phyloP scores from a whole-genome alignment of 2,113 vertebrate genomes.

The Parotia lawesii region DNA sequence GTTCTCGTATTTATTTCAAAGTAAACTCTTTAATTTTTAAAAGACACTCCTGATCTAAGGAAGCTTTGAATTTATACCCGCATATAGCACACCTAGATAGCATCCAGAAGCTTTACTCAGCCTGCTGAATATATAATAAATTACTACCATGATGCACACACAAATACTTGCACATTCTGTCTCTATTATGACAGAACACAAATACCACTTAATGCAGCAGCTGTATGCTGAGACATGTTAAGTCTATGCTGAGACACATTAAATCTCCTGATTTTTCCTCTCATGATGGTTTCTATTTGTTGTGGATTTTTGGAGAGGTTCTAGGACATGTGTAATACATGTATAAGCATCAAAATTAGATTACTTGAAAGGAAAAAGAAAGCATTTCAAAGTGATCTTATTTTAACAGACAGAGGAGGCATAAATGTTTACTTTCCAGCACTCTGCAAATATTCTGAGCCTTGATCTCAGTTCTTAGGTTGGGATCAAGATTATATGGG shows the following conservation, averaged over 20 bases:
- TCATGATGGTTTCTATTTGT: background rate
- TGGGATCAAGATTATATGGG: background rate
- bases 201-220: conserved; percentile 10
- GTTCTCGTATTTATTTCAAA: background rate
- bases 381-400: background rate
- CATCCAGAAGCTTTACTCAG: background rate
- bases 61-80: background rate
- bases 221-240: background rate
- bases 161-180: background rate
- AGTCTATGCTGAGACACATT: background rate
- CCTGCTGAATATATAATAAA: conserved; percentile 5
- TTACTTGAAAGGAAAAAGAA: conserved; percentile 4
- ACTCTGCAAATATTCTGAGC: background rate
- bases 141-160: conserved; percentile 6
- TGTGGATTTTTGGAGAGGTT: background rate
- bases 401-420: background rate
- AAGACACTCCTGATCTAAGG: background rate
- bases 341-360: background rate
- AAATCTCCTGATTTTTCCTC: background rate
- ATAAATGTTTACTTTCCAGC: background rate
- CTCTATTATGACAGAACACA: conserved; percentile 5
- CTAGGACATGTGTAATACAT: background rate
- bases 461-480: background rate
- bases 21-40: background rate
- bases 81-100: background rate